phyloP scores from a whole-genome alignment of 1,140 invertebrate genomes.

The Procambarus virginalis region DNA sequence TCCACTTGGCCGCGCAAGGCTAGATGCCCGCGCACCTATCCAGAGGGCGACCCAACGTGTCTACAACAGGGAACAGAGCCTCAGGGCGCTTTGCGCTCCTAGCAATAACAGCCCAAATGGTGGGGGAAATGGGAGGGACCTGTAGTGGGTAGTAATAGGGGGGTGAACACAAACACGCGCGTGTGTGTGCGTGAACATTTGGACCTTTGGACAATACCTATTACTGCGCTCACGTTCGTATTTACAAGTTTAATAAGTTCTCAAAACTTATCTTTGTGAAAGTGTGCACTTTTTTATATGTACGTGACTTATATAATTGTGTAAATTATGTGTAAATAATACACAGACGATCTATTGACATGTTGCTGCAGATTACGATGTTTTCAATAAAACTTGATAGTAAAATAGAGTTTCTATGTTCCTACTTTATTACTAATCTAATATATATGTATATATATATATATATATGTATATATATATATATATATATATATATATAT shows the following conservation, averaged over 20 bases:
- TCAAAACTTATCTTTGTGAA: constrained; percentile 28
- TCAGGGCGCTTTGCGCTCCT: not conserved
- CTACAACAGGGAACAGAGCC: constrained; percentile 9
- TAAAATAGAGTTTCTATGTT: not conserved
- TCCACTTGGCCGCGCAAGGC: constrained; percentile 52
- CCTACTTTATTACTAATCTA: not conserved
- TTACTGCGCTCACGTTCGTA: constrained; percentile 10
- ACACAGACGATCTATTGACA: constrained; percentile 36
- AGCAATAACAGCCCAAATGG: constrained; percentile 22
- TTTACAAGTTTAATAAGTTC: constrained; percentile 4
- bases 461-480: not conserved
- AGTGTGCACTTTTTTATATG: constrained; percentile 51
- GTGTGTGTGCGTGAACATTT: not conserved
- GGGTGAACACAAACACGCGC: not conserved
- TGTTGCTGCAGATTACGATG: constrained; percentile 35
- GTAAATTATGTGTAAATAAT: constrained; percentile 20
- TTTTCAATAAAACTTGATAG: constrained; percentile 51
- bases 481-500: not conserved
- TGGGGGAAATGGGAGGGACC: not conserved
- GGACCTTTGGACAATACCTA: not conserved
- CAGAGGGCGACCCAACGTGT: constrained; percentile 46
- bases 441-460: not conserved
- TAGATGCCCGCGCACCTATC: constrained; percentile 30
- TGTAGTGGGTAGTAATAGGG: too few species aligned
- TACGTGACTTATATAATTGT: not conserved